phyloP scores from a whole-genome alignment of 2,113 vertebrate species.

The Tetrao urogallus region DNA sequence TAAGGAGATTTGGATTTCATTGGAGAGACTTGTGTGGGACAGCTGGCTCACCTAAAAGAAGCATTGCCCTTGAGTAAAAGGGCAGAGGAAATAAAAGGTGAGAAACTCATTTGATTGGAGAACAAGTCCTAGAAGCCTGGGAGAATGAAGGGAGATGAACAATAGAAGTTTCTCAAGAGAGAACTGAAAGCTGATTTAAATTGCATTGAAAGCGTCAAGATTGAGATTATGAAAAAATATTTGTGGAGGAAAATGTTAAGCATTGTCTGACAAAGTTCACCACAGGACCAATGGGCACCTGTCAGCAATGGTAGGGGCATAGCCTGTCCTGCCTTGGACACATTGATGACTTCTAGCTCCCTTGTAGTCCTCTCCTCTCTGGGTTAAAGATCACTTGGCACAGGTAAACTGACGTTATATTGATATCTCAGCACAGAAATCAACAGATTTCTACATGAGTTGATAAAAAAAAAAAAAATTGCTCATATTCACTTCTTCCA shows the following conservation, averaged over 20 bases:
- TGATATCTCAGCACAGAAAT: not conserved
- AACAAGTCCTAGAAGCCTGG: not conserved
- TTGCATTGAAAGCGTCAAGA: not conserved
- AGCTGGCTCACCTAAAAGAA: not conserved
- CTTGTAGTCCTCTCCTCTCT: not conserved
- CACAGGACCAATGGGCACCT: not conserved
- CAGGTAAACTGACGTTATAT: not conserved
- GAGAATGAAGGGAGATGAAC: not conserved
- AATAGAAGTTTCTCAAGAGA: not conserved
- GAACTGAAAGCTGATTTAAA: not conserved
- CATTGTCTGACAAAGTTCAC: not conserved
- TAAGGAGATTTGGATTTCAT: not conserved
- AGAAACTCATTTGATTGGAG: not conserved
- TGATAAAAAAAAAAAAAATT: not conserved
- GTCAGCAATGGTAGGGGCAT: fast-evolving
- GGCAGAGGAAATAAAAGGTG: not conserved
- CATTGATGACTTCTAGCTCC: not conserved
- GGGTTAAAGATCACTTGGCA: not conserved
- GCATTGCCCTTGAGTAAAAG: not conserved
- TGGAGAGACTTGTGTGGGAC: not conserved
- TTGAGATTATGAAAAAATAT: not conserved
- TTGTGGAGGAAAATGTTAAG: not conserved
- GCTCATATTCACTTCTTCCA: not conserved
- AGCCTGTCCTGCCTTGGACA: not conserved
- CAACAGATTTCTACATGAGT: not conserved